These are phyloP conservation scores for Cheilosia vernalis DNA, from an alignment of 2,888 invertebrate genomes.

Conservation along the genomic window DNA sequence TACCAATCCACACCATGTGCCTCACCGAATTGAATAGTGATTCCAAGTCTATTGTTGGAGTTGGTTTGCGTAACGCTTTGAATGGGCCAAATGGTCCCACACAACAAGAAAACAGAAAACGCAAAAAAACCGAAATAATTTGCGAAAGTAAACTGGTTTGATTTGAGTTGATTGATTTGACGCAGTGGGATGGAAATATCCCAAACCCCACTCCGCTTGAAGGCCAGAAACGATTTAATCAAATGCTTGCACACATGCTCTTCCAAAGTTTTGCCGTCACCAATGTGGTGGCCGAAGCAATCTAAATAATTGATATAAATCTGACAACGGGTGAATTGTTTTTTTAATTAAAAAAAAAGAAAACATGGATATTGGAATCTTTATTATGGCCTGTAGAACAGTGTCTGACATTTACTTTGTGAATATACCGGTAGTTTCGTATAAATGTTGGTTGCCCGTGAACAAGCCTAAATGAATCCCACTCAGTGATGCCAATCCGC, in stretches of 20 bases:
- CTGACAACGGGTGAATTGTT: not conserved
- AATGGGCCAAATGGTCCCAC: constrained; percentile 63
- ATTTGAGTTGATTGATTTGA: constrained; percentile 70
- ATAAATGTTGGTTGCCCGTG: too few relatives aligned
- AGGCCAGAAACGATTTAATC: constrained; percentile 41
- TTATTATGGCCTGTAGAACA: too few relatives aligned
- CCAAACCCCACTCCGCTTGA: not conserved
- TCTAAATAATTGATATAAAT: constrained; percentile 19
- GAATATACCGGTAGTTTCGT: too few relatives aligned
- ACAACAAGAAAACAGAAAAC: too few relatives aligned
- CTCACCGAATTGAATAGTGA: constrained; percentile 60
- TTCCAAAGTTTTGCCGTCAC: not conserved
- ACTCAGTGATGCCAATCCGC: too few relatives aligned
- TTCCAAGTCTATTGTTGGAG: constrained; percentile 62
- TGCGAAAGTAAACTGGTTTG: constrained; percentile 45
- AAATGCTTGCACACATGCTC: constrained; percentile 54
- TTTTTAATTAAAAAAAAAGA: too few relatives aligned
- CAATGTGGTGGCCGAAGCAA: constrained; percentile 6
- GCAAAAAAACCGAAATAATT: constrained; percentile 22
- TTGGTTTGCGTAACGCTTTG: constrained; percentile 32
- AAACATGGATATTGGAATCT: too few relatives aligned
- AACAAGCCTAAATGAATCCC: too few relatives aligned
- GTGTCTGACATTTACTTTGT: too few relatives aligned
- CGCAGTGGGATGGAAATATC: constrained; percentile 54
- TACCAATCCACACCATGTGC: constrained; percentile 72